phyloP scores from a whole-genome alignment of 2,888 invertebrate genomes.

The Rhorus exstirpatorius region DNA sequence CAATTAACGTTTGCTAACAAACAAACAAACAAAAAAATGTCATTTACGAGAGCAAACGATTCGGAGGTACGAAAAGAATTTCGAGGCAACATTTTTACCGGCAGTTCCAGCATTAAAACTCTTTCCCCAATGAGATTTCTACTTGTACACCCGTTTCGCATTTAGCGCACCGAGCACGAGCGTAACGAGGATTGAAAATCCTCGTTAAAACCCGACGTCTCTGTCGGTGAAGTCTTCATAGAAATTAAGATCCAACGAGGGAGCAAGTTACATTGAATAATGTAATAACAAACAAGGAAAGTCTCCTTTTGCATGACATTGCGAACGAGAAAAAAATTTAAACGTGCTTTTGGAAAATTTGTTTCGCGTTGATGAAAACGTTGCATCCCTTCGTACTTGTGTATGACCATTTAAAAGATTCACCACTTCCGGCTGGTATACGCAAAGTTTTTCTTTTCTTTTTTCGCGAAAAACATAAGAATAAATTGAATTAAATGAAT shows the following conservation, averaged over 20 bases:
- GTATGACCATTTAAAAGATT: slow-evolving; percentile 26
- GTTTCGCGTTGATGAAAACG: background rate
- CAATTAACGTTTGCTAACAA: slow-evolving; percentile 26
- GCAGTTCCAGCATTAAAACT: background rate
- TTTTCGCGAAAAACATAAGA: slow-evolving; percentile 21
- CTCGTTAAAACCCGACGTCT: background rate
- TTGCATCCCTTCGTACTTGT: slow-evolving; percentile 6
- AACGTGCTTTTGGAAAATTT: slow-evolving; percentile 1
- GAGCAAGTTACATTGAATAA: slow-evolving; percentile 13
- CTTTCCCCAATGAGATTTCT: background rate
- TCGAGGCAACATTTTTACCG: slow-evolving; percentile 14
- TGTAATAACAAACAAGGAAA: background rate
- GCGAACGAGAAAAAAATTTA: slow-evolving; percentile 11
- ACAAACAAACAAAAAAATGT: too few relatives aligned
- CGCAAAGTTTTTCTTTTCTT: slow-evolving; percentile 21
- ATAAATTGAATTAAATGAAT: slow-evolving; percentile 10
- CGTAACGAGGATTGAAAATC: slow-evolving; percentile 4
- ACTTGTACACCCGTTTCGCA: background rate
- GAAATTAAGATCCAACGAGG: slow-evolving; percentile 1
- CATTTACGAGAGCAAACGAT: slow-evolving; percentile 30
- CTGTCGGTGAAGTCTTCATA: slow-evolving; percentile 1
- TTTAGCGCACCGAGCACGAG: background rate
- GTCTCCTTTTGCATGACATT: slow-evolving; percentile 3
- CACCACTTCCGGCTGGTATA: slow-evolving; percentile 22
- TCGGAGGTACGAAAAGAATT: background rate